Percentiles rank a stretch among this genome's conserved stretches.
Evolutionary conservation across 2,888 invertebrate genomes (phyloP).

Genomic region (Venusia cambrica): DNA sequence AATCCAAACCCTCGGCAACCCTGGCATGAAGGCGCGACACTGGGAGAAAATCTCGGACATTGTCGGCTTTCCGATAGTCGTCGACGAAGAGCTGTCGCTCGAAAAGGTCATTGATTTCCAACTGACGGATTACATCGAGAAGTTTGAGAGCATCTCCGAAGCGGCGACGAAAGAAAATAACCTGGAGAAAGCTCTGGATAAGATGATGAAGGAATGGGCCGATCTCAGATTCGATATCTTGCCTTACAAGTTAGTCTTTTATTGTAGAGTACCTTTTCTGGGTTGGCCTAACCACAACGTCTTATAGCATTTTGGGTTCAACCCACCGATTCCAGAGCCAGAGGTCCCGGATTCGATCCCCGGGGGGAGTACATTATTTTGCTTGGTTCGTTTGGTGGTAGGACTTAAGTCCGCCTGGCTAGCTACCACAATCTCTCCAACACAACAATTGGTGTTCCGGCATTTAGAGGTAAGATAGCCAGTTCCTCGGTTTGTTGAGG

Average conservation of each 20-base stretch:
- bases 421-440: no score
- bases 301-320: no score
- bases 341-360: no score
- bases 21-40: conserved; percentile 94
- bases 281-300: no score
- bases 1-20: conserved; percentile 96
- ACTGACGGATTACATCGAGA: conserved; percentile 91
- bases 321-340: no score
- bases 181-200: conserved; percentile 91
- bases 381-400: no score
- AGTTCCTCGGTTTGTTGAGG: no score
- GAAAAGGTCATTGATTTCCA: conserved; percentile 94
- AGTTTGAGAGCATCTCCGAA: conserved; percentile 95
- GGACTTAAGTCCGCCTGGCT: no score
- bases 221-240: conserved; percentile 88
- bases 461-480: no score
- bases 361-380: no score
- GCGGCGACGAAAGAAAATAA: conserved; percentile 98
- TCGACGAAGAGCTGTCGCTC: conserved; percentile 90
- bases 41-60: conserved; percentile 98
- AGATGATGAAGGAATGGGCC: conserved; percentile 96
- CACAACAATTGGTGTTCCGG: no score
- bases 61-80: conserved; percentile 94
- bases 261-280: no score
- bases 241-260: conserved; percentile 82